Conservation (phyloP, 2,888 invertebrate genomes). For the Xanthia togata region DNA sequence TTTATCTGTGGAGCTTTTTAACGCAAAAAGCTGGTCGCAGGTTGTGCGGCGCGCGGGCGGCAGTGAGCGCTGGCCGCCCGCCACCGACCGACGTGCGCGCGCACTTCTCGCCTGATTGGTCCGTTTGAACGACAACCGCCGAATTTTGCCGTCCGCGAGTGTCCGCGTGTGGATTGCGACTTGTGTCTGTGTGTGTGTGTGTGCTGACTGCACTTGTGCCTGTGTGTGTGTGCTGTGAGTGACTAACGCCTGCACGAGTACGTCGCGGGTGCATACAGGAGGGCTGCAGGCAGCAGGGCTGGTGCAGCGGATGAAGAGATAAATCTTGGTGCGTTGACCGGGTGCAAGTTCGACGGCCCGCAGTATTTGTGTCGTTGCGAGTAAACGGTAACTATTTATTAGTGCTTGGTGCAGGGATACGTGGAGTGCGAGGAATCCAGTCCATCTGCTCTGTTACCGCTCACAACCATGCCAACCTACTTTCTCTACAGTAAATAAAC, state of each 20-base stretch:
- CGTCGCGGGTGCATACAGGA: conserved; percentile 56
- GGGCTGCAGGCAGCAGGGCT: conserved; percentile 67
- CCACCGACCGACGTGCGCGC: conserved; percentile 72
- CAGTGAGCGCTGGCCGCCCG: conserved; percentile 82
- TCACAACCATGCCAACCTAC: conserved; percentile 54
- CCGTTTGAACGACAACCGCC: conserved; percentile 66
- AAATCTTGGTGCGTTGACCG: conserved; percentile 84
- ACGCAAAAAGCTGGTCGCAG: conserved; percentile 85
- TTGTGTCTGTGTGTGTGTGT: conserved; percentile 50
- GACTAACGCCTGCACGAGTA: conserved; percentile 42
- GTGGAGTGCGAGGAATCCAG: conserved; percentile 58
- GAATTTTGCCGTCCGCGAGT: conserved; percentile 63
- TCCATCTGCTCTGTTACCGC: conserved; percentile 55
- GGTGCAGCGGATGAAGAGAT: conserved; percentile 76
- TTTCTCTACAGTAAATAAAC: conserved; percentile 60
- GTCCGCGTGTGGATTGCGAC: conserved; percentile 55
- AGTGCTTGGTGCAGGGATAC: conserved; percentile 58
- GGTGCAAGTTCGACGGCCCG: conserved; percentile 76
- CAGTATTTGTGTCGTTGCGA: conserved; percentile 71
- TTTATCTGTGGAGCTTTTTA: conserved; percentile 81
- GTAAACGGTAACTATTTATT: conserved; percentile 80
- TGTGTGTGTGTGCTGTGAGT: conserved; percentile 62
- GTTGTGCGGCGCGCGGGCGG: conserved; percentile 73
- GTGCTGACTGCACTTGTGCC: conserved; percentile 57
- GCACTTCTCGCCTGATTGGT: conserved; percentile 47